Conservation (phyloP, 2,888 invertebrate genomes). For the Chaetogeoica ovagalla region DNA sequence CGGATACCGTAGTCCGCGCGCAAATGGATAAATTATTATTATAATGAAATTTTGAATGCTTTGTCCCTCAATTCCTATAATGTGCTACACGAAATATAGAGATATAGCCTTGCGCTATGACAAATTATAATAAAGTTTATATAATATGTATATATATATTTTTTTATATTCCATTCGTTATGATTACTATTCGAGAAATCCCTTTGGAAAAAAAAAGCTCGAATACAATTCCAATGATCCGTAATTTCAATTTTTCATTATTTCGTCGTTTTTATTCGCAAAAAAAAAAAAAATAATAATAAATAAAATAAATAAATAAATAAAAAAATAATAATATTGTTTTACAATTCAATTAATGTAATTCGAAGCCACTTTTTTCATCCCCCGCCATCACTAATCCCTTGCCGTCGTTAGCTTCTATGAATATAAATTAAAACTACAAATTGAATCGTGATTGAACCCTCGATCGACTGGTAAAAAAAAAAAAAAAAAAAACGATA, state of each 20-base stretch:
- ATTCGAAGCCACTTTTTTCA: slow-evolving; percentile 51
- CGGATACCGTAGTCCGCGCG: no score
- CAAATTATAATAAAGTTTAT: slow-evolving; percentile 45
- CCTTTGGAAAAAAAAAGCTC: slow-evolving; percentile 25
- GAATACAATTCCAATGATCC: slow-evolving; percentile 49
- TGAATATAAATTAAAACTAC: slow-evolving; percentile 53
- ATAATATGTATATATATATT: background rate
- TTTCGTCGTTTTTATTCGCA: slow-evolving; percentile 51
- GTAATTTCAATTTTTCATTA: slow-evolving; percentile 53
- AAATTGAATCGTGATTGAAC: slow-evolving; percentile 53
- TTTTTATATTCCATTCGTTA: slow-evolving; percentile 17
- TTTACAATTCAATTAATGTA: slow-evolving; percentile 53
- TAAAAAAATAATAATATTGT: slow-evolving; percentile 18
- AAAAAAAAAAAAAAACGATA: slow-evolving; percentile 26
- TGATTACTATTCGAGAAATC: slow-evolving; percentile 48
- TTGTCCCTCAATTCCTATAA: slow-evolving; percentile 25
- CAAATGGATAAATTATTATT: background rate
- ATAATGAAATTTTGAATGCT: slow-evolving; percentile 20
- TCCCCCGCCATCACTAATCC: slow-evolving; percentile 41
- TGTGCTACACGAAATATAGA: background rate
- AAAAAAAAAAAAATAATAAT: no score
- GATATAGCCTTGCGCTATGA: slow-evolving; percentile 25
- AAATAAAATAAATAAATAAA: no score
- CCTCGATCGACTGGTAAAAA: slow-evolving; percentile 47
- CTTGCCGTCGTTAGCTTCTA: slow-evolving; percentile 51